phyloP scores from a whole-genome alignment of 1,140 invertebrate genomes.

The Cylas formicarius region DNA sequence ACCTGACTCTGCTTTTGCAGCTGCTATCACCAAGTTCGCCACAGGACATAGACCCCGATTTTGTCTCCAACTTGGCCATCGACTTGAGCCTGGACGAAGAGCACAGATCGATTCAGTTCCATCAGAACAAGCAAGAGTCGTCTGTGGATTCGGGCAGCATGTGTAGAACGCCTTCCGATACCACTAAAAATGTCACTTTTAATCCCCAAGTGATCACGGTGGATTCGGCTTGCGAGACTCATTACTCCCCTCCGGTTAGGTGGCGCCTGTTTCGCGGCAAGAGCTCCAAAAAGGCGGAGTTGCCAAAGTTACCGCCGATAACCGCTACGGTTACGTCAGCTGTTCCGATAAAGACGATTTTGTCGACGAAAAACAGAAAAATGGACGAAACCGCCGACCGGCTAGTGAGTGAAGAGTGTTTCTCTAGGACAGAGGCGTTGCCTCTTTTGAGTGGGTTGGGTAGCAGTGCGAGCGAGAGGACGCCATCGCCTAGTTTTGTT shows the following conservation, averaged over 20 bases:
- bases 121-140: constrained; percentile 20
- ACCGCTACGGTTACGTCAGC: constrained; percentile 8
- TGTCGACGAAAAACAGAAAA: constrained; percentile 43
- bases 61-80: constrained; percentile 40
- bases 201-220: constrained; percentile 37
- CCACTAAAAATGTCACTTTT: constrained; percentile 40
- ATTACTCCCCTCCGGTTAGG: constrained; percentile 21
- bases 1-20: no score
- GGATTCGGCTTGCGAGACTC: constrained; percentile 14
- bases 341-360: constrained; percentile 41
- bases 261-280: constrained; percentile 28
- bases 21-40: constrained; percentile 23
- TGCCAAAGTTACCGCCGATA: constrained; percentile 16
- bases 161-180: constrained; percentile 36
- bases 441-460: constrained; percentile 50
- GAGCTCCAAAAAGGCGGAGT: constrained; percentile 23
- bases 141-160: constrained; percentile 35
- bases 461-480: constrained; percentile 43
- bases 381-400: neutral
- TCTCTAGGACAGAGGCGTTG: constrained; percentile 46
- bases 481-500: constrained; percentile 49
- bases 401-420: constrained; percentile 29
- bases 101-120: constrained; percentile 32
- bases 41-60: constrained; percentile 35
- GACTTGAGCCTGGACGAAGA: constrained; percentile 38